Evolutionary conservation across 2,113 vertebrate species (phyloP).

Genomic region (Equus przewalskii): DNA sequence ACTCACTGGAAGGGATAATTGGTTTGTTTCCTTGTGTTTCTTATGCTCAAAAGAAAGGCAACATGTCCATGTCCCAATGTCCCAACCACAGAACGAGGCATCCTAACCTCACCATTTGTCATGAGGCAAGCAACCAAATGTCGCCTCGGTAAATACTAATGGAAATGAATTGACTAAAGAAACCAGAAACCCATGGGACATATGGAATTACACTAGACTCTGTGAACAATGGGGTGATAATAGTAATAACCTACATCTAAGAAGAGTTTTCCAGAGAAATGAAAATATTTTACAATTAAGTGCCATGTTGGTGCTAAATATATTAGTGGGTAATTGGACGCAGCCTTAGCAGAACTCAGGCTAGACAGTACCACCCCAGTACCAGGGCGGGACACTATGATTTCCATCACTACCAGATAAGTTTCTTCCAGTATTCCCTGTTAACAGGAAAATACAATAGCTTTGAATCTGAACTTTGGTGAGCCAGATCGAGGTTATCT

Average conservation of each 20-base stretch:
- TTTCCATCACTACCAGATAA: slow-evolving; percentile 47
- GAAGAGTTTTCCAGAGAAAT: slow-evolving; percentile 69
- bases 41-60: slow-evolving; percentile 78
- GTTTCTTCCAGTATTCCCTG: neutral
- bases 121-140: slow-evolving; percentile 73
- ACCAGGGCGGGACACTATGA: neutral
- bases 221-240: slow-evolving; percentile 68
- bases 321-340: slow-evolving; percentile 72
- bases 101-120: slow-evolving; percentile 77
- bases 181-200: slow-evolving; percentile 65
- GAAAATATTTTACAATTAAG: slow-evolving; percentile 75
- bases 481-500: neutral
- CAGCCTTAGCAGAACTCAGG: slow-evolving; percentile 54
- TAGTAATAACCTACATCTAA: slow-evolving; percentile 61
- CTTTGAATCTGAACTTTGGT: neutral
- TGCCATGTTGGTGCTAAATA: slow-evolving; percentile 63
- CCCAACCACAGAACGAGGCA: slow-evolving; percentile 72
- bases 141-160: slow-evolving; percentile 75
- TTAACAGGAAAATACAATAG: slow-evolving; percentile 52
- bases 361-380: neutral
- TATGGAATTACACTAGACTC: slow-evolving; percentile 50
- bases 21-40: slow-evolving; percentile 75
- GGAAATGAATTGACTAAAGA: slow-evolving; percentile 68
- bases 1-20: slow-evolving; percentile 69
- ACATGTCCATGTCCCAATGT: slow-evolving; percentile 61